Evolutionary conservation across 2,888 invertebrate species (phyloP).

Genomic region (Pilophorus perplexus): DNA sequence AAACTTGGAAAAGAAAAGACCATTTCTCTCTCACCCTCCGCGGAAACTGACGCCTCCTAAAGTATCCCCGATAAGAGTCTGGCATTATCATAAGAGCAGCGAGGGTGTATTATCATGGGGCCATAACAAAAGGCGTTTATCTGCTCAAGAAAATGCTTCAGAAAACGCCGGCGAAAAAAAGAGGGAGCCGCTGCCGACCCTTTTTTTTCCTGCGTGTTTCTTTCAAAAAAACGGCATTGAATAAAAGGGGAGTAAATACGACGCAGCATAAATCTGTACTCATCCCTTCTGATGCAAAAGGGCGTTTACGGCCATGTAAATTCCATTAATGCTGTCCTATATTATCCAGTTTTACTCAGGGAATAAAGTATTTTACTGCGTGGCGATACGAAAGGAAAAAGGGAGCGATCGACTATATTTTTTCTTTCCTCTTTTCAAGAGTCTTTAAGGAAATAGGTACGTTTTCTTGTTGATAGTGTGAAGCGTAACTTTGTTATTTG

Average conservation of each 20-base stretch:
- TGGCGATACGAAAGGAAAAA: not conserved
- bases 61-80: no score
- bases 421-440: constrained; percentile 7
- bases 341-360: constrained; percentile 31
- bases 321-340: constrained; percentile 36
- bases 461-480: no score
- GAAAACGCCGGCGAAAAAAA: not conserved
- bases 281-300: constrained; percentile 2
- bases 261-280: constrained; percentile 20
- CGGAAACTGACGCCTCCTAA: no score
- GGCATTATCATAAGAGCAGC: no score
- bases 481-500: no score
- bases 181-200: not conserved
- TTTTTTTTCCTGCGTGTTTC: not conserved
- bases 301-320: constrained; percentile 35
- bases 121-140: not conserved
- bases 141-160: not conserved
- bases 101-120: not conserved
- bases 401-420: not conserved
- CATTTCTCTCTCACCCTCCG: no score
- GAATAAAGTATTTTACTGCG: constrained; percentile 30
- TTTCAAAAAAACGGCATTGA: not conserved
- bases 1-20: no score
- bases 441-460: constrained; percentile 1
- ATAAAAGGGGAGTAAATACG: not conserved